A percentile compares a stretch with the other conserved stretches of the same genome.
These are phyloP conservation scores for Polylopha cassiicola DNA, from an alignment of 2,888 invertebrate genomes.

Conservation along the genomic window DNA sequence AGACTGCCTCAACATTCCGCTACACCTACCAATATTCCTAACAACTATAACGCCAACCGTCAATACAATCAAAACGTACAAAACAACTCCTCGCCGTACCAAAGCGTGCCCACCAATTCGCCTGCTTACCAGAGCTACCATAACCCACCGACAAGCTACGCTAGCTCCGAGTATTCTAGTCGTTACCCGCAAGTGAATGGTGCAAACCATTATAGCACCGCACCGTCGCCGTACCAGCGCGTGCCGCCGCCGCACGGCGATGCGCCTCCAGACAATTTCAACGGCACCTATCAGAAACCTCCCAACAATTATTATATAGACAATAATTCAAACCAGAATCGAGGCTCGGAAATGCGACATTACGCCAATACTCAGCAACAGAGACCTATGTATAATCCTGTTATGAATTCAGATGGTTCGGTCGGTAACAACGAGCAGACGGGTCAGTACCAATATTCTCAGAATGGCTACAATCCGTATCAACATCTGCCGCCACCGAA, in stretches of 20 bases:
- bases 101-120: constrained; percentile 68
- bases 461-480: constrained; percentile 75
- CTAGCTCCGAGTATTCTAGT: constrained; percentile 71
- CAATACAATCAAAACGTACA: constrained; percentile 46
- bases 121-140: constrained; percentile 68
- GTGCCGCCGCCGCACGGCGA: constrained; percentile 78
- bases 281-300: constrained; percentile 58
- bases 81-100: constrained; percentile 57
- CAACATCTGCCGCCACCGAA: constrained; percentile 80
- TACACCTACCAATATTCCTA: constrained; percentile 36
- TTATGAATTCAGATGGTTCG: constrained; percentile 44
- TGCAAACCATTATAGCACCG: constrained; percentile 49
- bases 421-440: constrained; percentile 39
- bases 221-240: constrained; percentile 76
- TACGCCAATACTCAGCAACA: constrained; percentile 56
- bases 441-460: constrained; percentile 51
- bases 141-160: constrained; percentile 71
- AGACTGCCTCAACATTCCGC: constrained; percentile 53
- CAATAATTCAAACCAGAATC: constrained; percentile 40
- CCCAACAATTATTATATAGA: constrained; percentile 59
- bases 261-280: constrained; percentile 52
- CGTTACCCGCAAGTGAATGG: constrained; percentile 61
- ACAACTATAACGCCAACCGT: constrained; percentile 46
- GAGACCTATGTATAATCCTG: constrained; percentile 59
- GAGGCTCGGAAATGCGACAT: constrained; percentile 47